phyloP scores from a whole-genome alignment of 1,140 invertebrate genomes.

The Drosophila bifasciata region DNA sequence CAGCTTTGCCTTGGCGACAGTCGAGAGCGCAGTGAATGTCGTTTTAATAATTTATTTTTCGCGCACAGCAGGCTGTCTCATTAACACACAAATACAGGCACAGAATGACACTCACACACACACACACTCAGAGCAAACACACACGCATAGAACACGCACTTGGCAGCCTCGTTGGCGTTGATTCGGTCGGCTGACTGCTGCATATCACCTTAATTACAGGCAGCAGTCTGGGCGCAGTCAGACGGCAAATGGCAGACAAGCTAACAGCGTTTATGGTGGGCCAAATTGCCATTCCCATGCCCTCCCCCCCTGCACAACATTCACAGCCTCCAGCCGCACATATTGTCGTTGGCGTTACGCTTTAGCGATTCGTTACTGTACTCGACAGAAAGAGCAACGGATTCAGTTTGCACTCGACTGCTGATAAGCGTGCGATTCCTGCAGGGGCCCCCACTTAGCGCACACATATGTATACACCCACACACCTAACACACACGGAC shows the following conservation, averaged over 20 bases:
- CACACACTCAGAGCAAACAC: constrained; percentile 6
- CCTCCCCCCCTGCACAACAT: too few species aligned
- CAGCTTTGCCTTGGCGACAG: constrained; percentile 44
- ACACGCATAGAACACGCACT: constrained; percentile 74
- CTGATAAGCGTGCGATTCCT: constrained; percentile 79
- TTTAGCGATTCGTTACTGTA: constrained; percentile 76
- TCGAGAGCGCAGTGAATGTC: constrained; percentile 50
- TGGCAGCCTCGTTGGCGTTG: constrained; percentile 46
- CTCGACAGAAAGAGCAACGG: constrained; percentile 62
- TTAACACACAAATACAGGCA: constrained; percentile 57
- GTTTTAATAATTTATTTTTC: constrained; percentile 80
- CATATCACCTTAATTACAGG: constrained; percentile 82
- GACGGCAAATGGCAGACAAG: constrained; percentile 77
- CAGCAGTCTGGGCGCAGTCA: constrained; percentile 78
- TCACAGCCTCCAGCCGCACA: too few species aligned
- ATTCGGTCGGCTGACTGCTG: constrained; percentile 65
- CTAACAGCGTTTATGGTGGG: constrained; percentile 75
- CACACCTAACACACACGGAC: constrained; percentile 11
- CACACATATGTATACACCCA: constrained; percentile 31
- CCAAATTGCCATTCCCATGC: constrained; percentile 53
- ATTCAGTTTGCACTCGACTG: constrained; percentile 81
- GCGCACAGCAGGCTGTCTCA: constrained; percentile 72
- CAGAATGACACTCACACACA: constrained; percentile 11
- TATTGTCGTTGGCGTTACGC: constrained; percentile 76
- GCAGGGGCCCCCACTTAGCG: constrained; percentile 37